phyloP scores from a whole-genome alignment of 2,113 vertebrate genomes.

The Phylloscopus whistleri region DNA sequence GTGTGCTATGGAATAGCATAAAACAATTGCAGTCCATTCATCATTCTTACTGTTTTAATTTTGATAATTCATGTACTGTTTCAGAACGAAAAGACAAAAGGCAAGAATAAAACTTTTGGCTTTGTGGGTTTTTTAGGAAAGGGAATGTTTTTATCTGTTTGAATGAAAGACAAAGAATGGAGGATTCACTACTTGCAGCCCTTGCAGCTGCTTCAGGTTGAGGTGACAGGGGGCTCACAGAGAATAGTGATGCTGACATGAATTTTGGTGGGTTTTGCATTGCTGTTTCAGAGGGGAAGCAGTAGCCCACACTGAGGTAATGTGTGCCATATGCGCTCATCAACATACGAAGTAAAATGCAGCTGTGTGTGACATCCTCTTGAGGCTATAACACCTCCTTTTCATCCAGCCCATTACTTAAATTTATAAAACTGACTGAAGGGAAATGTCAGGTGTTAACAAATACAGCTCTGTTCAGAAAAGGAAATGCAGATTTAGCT shows the following conservation, averaged over 20 bases:
- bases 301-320: background rate
- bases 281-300: background rate
- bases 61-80: background rate
- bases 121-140: background rate
- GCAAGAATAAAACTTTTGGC: background rate
- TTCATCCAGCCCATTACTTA: background rate
- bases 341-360: background rate
- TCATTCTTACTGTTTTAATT: background rate
- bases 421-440: background rate
- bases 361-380: background rate
- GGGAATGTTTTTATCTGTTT: background rate
- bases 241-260: background rate
- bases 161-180: background rate
- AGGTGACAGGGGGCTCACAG: background rate
- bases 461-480: background rate
- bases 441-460: background rate
- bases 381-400: background rate
- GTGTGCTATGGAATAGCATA: background rate
- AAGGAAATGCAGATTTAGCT: background rate
- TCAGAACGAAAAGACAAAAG: background rate
- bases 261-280: background rate
- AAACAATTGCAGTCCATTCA: background rate
- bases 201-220: background rate
- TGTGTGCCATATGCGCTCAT: background rate
- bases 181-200: background rate